These are phyloP conservation scores for Trichacis sp. DNA, from an alignment of 2,888 invertebrate genomes.

Conservation along the genomic window DNA sequence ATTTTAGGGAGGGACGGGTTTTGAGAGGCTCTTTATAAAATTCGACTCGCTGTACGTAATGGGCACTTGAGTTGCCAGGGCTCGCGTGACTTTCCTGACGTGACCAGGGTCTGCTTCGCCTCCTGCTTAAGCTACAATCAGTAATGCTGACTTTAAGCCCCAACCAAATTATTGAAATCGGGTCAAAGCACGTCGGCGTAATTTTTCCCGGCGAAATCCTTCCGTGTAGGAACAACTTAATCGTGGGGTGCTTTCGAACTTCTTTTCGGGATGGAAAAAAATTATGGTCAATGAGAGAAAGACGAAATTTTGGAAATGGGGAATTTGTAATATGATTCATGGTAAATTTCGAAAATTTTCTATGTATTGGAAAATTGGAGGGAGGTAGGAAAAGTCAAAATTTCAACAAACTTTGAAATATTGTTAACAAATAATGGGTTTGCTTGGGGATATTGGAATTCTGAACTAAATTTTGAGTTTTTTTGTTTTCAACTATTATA, in stretches of 20 bases:
- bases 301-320: too few species aligned
- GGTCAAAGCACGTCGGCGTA: not conserved
- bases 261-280: not conserved
- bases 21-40: not conserved
- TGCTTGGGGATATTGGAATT: too few species aligned
- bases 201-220: not conserved
- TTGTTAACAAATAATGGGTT: too few species aligned
- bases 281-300: not conserved
- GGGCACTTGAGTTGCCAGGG: not conserved
- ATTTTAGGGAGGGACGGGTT: not conserved
- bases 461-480: too few species aligned
- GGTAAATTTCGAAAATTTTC: too few species aligned
- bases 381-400: too few species aligned
- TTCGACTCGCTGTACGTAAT: not conserved
- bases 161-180: conserved; percentile 18
- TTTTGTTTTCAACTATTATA: too few species aligned
- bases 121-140: conserved; percentile 36
- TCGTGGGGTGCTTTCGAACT: too few species aligned
- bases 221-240: not conserved
- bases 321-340: too few species aligned
- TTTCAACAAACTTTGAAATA: too few species aligned
- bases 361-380: too few species aligned
- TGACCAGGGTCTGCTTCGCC: conserved; percentile 25
- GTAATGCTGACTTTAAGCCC: conserved; percentile 28
- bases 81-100: conserved; percentile 38